phyloP scores from a whole-genome alignment of 2,888 invertebrate species.

The Dascillus cervinus region DNA sequence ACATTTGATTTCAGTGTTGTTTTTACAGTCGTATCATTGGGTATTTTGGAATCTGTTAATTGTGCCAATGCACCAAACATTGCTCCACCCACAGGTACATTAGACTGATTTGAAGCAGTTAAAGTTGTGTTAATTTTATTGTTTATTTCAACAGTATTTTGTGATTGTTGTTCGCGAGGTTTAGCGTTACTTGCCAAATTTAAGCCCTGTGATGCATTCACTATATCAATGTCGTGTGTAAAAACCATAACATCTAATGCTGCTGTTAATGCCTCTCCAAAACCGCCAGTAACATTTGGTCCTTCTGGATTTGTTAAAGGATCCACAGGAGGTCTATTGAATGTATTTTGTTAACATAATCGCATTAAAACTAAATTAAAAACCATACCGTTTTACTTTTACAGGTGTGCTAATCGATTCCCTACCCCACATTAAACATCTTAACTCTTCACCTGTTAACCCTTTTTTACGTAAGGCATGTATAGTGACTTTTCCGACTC shows the following conservation, averaged over 20 bases:
- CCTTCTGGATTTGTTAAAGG: conserved; percentile 33
- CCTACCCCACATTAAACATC: conserved; percentile 85
- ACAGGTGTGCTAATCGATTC: conserved; percentile 83
- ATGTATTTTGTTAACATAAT: conserved; percentile 2
- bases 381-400: conserved; percentile 52
- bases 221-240: conserved; percentile 54
- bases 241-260: conserved; percentile 80
- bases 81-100: conserved; percentile 20
- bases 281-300: conserved; percentile 44
- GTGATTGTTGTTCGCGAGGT: conserved; percentile 2
- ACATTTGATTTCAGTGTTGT: conserved; percentile 9
- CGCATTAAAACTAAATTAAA: conserved; percentile 3
- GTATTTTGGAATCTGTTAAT: conserved; percentile 28
- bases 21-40: conserved; percentile 3
- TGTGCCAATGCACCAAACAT: conserved; percentile 35
- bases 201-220: conserved; percentile 28
- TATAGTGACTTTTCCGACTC: conserved; percentile 82
- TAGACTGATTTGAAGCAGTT: conserved; percentile 3
- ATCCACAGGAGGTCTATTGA: conserved; percentile 41
- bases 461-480: conserved; percentile 72
- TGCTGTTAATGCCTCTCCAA: conserved; percentile 59
- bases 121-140: conserved; percentile 21
- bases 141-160: conserved; percentile 19
- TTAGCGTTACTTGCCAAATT: conserved; percentile 28
- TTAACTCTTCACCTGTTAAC: conserved; percentile 79